Percentiles rank a stretch among this genome's conserved stretches.
phyloP scores from a whole-genome alignment of 2,888 invertebrate genomes.

The Laothoe populi region DNA sequence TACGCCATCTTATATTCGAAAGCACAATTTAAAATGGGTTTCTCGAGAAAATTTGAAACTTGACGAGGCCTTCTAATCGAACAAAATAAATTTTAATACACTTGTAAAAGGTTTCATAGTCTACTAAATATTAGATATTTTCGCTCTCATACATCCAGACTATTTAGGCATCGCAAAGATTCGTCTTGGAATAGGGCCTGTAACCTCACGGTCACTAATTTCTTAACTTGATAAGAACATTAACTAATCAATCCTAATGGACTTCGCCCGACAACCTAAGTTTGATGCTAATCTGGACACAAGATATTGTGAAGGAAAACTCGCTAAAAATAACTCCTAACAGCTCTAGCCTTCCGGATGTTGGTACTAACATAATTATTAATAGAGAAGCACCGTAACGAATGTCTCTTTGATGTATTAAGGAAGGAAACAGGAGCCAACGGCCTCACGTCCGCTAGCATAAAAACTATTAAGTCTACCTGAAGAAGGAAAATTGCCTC shows the following conservation, averaged over 20 bases:
- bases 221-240: too few species aligned
- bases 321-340: not conserved
- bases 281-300: too few species aligned
- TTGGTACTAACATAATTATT: conserved; percentile 1
- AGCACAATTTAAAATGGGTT: not conserved
- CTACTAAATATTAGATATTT: too few species aligned
- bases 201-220: too few species aligned
- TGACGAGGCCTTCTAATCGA: not conserved
- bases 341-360: not conserved
- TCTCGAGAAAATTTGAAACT: not conserved
- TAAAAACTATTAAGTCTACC: not conserved
- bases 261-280: too few species aligned
- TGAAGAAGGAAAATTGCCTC: not conserved
- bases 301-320: too few species aligned
- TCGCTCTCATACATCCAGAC: not conserved
- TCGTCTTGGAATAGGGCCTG: too few species aligned
- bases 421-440: conserved; percentile 8
- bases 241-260: too few species aligned
- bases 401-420: conserved; percentile 12
- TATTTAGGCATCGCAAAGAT: too few species aligned
- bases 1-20: not conserved
- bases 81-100: not conserved
- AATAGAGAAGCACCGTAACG: not conserved
- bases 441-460: not conserved
- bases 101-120: not conserved